Base-by-base conservation (phyloP, 2,113 vertebrate genomes). In the Trematomus loennbergii region DNA sequence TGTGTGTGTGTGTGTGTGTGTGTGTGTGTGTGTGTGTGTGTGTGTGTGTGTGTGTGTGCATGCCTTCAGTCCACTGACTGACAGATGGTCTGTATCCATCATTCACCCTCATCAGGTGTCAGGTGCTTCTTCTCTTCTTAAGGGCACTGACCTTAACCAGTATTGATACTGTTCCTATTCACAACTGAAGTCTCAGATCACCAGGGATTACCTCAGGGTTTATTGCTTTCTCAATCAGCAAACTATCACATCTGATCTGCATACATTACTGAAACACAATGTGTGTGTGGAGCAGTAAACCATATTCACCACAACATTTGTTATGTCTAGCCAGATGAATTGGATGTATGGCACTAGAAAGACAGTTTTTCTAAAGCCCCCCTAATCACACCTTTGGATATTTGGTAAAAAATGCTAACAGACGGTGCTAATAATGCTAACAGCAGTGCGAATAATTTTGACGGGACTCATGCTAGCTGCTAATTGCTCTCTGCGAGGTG, bases 1-100 rank as follows among this genome's bases (percentile, higher is more conserved):
- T 69, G 66, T 4, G n/a, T 29, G 13, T 33, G 53, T 76, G 52
- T 69, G 61, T 78, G 25, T 70, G 54, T 76, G 52, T 66, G 61
- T 78, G 25, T 66, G 54, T 74, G 52, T 62, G 61, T 78, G 25
- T 66, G 33, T 36, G 71, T 22, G 18, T 46, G 33, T 54, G 46
- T 78, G 9, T 52, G 49, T 50, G 17, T 46, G 54, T 17, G 13
- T 13, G 50, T 65, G 10, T 20, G 18, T 70, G 66, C 4, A 22
- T 29, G 13, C 59, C 11, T 36, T 48, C 9, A 54, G 36, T 75
- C 33, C 40, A 79, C 58, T 57, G 52, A 29, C 3, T 40, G 68
- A 49, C 15, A 12, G 58, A 61, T 3, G 0, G 25, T 20, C 53
- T 53, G 25, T 20, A 66, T 5, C 55, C 33, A 69, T 79, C 49